phyloP scores from a whole-genome alignment of 2,797 vertebrate genomes.

The Acestrorhynchus altus region DNA sequence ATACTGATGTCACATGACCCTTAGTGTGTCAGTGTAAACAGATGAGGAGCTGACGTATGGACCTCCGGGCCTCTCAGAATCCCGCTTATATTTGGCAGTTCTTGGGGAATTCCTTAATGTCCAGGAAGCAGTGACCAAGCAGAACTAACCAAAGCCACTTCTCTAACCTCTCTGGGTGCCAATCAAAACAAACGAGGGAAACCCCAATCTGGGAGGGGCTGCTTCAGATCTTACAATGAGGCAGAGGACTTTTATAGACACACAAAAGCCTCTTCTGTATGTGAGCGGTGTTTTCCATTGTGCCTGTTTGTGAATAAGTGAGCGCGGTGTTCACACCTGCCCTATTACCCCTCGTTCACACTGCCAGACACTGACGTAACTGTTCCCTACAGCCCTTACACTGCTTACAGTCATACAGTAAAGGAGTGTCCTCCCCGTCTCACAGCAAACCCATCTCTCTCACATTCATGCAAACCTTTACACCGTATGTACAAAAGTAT shows the following conservation, averaged over 20 bases:
- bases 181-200: conserved; percentile 52
- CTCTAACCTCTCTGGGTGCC: conserved; percentile 46
- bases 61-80: background rate
- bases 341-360: conserved; percentile 34
- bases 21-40: too few relatives aligned
- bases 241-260: conserved; percentile 26
- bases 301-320: conserved; percentile 25
- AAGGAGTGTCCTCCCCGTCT: conserved; percentile 23
- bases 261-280: conserved; percentile 41
- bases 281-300: conserved; percentile 35
- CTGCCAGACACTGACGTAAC: conserved; percentile 37
- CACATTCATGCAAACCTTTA: too few relatives aligned
- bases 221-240: conserved; percentile 33
- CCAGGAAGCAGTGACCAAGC: conserved; percentile 73
- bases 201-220: conserved; percentile 39
- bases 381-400: conserved; percentile 12
- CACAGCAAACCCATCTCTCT: background rate
- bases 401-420: background rate
- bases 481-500: too few relatives aligned
- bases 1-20: too few relatives aligned
- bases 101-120: conserved; percentile 71
- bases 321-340: conserved; percentile 2
- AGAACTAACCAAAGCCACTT: conserved; percentile 56
- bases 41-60: too few relatives aligned
- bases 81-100: conserved; percentile 45